Evolutionary conservation across 2,888 invertebrate genomes (phyloP), one percentile per base, ranked within the genome.

Genomic region (Chalcis sispes): DNA sequence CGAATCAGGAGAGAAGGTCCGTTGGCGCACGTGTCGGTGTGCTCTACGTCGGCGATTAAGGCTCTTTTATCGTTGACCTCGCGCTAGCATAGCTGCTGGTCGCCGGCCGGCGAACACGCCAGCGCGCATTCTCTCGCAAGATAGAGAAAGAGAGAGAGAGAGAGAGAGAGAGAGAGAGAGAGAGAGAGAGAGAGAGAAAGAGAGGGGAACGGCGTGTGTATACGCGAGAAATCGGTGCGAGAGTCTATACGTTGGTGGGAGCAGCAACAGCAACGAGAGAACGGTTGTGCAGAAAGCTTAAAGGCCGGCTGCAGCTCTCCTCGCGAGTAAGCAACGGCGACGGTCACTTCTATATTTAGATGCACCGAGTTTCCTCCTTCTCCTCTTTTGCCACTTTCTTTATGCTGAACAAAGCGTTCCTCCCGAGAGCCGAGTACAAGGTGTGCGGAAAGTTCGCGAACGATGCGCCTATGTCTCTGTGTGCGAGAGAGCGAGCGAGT

Each of bases 291-390:
- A 81, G 79, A 83, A 76, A 76, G 82, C 83, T 82, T 83, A 84
- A 85, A 82, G 82, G 82, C 79, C 79, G 82, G 82, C 83, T 83
- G 70, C 75, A 32, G 65, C 32, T 13, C 54, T 54, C 2, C 3
- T 18, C 5, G 50, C 71, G 48, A 81, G 81, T 81, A 1, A 23
- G 48, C 32, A 20, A 20, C 50, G 13, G 81, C 83, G 83, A 85
- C 86, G 85, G 85, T 89, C 87, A 87, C 83, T 86, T 85, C 88
- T 88, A 88, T 88, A 86, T 88, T 88, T 88, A 88, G 88, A 88
- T 87, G 84, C 83, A 85, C 83, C 83, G 82, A 83, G 84, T 84
- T 84, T 86, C 83, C 85, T 85, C 84, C 84, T 85, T 69, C 75
- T 73, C 83, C 84, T 83, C 86, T 87, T 86, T 87, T 85, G 75